These are phyloP conservation scores for Vidua macroura DNA, from an alignment of 2,113 vertebrate species.

Conservation along the genomic window DNA sequence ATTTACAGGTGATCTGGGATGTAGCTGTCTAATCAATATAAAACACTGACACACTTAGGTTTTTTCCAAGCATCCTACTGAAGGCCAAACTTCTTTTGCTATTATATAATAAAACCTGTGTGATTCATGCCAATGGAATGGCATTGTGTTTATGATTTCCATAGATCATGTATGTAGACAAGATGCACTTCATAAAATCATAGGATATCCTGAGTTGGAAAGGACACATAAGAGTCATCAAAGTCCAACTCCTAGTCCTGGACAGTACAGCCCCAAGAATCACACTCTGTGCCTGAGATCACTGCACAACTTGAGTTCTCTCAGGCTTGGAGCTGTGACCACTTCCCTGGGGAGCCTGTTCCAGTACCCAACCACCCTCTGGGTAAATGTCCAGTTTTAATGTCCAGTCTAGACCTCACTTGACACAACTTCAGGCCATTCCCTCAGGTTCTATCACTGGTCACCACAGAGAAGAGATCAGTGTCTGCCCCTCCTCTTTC, in stretches of 20 bases:
- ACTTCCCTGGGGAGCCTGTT: not conserved
- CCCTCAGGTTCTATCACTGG: not conserved
- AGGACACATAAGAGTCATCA: too few relatives aligned
- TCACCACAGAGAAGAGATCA: not conserved
- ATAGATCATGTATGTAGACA: not conserved
- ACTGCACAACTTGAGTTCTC: not conserved
- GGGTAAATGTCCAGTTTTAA: not conserved
- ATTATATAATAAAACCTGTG: not conserved
- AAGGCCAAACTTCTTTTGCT: not conserved
- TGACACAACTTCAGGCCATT: not conserved
- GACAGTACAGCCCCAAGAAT: not conserved
- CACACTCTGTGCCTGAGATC: not conserved
- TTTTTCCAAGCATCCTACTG: not conserved
- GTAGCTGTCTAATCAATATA: not conserved
- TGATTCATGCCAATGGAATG: not conserved
- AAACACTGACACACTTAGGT: not conserved
- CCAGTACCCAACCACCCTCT: not conserved
- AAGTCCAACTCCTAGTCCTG: not conserved
- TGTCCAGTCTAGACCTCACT: not conserved
- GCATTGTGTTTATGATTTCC: not conserved
- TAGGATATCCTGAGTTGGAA: not conserved
- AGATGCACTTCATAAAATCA: not conserved
- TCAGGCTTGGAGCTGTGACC: not conserved
- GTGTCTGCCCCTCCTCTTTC: not conserved
- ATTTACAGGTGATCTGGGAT: not conserved